phyloP scores from a whole-genome alignment of 2,888 invertebrate genomes.

The Brachypalpus laphriformis region DNA sequence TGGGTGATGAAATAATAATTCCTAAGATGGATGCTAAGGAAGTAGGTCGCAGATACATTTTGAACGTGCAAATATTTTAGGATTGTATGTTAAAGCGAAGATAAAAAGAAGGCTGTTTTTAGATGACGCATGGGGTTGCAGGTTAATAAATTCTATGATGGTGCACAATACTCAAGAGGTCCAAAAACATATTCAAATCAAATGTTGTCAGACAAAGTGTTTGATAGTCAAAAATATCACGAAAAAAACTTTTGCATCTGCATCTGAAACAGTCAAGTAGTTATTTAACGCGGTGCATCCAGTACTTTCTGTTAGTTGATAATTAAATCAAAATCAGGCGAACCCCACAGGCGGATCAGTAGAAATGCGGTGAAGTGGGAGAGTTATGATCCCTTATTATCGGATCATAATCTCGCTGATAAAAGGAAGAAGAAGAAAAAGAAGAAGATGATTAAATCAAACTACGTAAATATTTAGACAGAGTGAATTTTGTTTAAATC shows the following conservation, averaged over 20 bases:
- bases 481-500: too few relatives aligned
- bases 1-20: conserved; percentile 66
- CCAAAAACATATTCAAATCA: background rate
- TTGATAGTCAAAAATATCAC: background rate
- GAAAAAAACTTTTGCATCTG: background rate
- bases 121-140: conserved; percentile 1
- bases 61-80: conserved; percentile 17
- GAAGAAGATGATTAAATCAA: too few relatives aligned
- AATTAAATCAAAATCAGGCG: too few relatives aligned
- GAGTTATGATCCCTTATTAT: too few relatives aligned
- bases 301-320: too few relatives aligned
- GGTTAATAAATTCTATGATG: background rate
- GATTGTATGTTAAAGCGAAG: conserved; percentile 20
- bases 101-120: conserved; percentile 3
- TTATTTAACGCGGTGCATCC: too few relatives aligned
- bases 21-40: conserved; percentile 49
- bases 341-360: too few relatives aligned
- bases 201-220: background rate
- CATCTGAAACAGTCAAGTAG: too few relatives aligned
- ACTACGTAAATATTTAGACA: too few relatives aligned
- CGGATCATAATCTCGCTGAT: too few relatives aligned
- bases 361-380: too few relatives aligned
- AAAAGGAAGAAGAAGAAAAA: too few relatives aligned
- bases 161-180: background rate
- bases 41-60: conserved; percentile 51